Conservation (phyloP, 2,797 vertebrate genomes). For the Tenualosa ilisha region DNA sequence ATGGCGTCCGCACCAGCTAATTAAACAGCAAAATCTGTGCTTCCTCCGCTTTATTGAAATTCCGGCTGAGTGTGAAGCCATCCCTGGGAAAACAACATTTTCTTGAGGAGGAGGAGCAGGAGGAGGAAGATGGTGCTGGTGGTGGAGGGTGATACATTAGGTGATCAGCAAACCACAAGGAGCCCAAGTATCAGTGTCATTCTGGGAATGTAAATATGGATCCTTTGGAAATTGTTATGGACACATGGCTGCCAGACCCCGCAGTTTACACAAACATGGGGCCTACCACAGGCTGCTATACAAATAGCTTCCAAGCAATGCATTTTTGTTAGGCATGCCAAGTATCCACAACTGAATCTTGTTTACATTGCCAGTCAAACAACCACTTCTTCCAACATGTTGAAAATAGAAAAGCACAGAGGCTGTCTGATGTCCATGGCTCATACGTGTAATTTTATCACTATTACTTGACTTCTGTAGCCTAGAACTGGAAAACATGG, state of each 20-base stretch:
- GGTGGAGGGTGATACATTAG: not conserved
- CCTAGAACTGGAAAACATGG: not conserved
- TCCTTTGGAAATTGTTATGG: not conserved
- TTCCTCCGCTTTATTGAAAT: constrained; percentile 68
- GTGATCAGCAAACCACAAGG: not conserved
- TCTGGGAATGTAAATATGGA: not conserved
- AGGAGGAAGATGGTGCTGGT: not conserved
- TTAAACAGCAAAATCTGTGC: constrained; percentile 73
- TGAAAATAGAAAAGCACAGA: not conserved
- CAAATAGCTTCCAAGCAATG: not conserved
- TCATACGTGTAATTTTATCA: not conserved
- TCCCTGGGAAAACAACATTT: constrained; percentile 66
- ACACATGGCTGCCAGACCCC: not conserved
- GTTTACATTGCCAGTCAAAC: not conserved
- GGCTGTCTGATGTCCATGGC: not conserved
- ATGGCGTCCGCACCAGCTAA: constrained; percentile 68
- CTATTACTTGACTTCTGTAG: not conserved
- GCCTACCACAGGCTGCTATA: not conserved
- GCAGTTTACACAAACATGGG: not conserved
- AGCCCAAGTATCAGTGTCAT: not conserved
- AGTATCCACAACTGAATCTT: not conserved
- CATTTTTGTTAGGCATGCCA: not conserved
- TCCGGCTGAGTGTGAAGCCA: constrained; percentile 63
- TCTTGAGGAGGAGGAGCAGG: constrained; percentile 43
- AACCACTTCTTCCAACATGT: not conserved